Percentiles rank a stretch among this genome's conserved stretches.
phyloP scores from a whole-genome alignment of 2,797 vertebrate genomes.

The Hemibagrus guttatus region DNA sequence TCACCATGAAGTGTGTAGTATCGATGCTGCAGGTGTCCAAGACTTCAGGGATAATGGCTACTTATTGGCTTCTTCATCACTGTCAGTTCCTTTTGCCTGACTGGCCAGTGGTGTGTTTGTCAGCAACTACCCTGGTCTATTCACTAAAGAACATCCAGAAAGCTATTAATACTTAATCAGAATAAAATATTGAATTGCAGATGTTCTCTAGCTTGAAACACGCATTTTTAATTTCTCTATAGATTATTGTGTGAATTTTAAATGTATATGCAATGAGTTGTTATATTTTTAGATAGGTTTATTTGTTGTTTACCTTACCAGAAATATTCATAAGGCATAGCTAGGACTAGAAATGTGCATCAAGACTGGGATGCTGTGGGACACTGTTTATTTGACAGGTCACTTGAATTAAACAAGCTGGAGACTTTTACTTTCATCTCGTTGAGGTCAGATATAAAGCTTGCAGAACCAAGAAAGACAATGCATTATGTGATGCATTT shows the following conservation, averaged over 20 bases:
- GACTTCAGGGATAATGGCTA: constrained; percentile 40
- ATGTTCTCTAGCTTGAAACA: background rate
- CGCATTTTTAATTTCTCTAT: background rate
- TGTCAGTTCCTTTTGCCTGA: constrained; percentile 43
- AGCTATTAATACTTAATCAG: background rate
- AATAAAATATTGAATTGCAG: background rate
- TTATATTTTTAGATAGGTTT: too few species aligned
- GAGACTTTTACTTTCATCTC: background rate
- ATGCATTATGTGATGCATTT: background rate
- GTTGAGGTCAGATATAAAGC: background rate
- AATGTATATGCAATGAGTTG: background rate
- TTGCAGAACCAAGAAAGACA: background rate
- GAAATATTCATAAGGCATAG: background rate
- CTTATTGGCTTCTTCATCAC: constrained; percentile 49
- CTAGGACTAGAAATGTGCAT: background rate
- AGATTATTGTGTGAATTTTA: background rate
- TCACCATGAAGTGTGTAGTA: constrained; percentile 33
- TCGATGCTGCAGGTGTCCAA: constrained; percentile 33
- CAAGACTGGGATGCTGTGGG: background rate
- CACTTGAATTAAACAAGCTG: too few species aligned
- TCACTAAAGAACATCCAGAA: background rate
- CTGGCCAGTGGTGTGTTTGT: constrained; percentile 5
- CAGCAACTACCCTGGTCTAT: background rate
- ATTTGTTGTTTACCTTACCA: background rate
- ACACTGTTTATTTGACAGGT: too few species aligned